Conservation (phyloP, 2,888 invertebrate genomes). For the Drosophila eohydei region DNA sequence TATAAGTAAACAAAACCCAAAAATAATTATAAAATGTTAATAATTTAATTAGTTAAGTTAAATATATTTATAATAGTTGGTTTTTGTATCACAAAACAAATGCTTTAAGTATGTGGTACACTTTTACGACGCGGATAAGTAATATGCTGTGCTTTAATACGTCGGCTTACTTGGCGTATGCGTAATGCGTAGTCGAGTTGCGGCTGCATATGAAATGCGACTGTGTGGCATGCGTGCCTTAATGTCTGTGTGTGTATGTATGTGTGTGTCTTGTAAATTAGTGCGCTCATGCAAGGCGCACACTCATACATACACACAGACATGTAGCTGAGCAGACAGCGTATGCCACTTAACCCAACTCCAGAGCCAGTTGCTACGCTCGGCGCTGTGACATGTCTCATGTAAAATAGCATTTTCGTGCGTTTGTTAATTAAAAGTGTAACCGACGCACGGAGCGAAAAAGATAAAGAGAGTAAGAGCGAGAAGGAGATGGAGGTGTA, state of each 20-base stretch:
- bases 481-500: not conserved
- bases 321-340: conserved; percentile 36
- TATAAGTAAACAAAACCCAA: too few relatives aligned
- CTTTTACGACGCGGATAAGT: conserved; percentile 25
- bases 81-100: not conserved
- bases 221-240: conserved; percentile 22
- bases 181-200: conserved; percentile 25
- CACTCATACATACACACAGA: conserved; percentile 7
- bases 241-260: conserved; percentile 10
- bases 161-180: conserved; percentile 28
- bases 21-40: too few relatives aligned
- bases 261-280: conserved; percentile 39
- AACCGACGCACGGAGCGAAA: conserved; percentile 5
- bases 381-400: conserved; percentile 48
- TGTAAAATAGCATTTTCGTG: conserved; percentile 75
- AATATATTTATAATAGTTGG: too few relatives aligned
- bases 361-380: conserved; percentile 9
- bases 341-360: conserved; percentile 49
- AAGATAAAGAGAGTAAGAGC: not conserved
- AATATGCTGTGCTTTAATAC: conserved; percentile 27
- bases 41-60: too few relatives aligned
- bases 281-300: conserved; percentile 47
- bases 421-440: conserved; percentile 79
- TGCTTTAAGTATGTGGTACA: not conserved
- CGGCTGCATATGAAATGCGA: conserved; percentile 47